Base-by-base conservation (phyloP, 2,113 vertebrate species). In the Phalacrocorax carbo region DNA sequence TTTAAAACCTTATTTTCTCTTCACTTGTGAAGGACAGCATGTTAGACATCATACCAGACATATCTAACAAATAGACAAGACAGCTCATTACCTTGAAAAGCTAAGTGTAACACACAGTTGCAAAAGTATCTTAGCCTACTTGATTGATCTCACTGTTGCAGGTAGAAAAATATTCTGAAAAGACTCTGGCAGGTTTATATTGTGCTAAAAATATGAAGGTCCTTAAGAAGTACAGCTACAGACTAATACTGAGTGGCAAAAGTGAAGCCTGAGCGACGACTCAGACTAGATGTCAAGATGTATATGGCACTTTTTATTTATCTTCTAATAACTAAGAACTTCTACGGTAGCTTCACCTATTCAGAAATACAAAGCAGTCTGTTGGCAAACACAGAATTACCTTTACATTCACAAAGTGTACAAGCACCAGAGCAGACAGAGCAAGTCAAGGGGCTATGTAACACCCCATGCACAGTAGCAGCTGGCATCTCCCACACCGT, bases 81-180 rank as follows among this genome's bases (percentile, higher is more conserved):
- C 19, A 71, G 27, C 22, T 94, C 17, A 36, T 82, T 78, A 87
- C 22, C n/a, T 62, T 75, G 25, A 87, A 69, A 84, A 75, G 42
- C 29, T 51, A 68, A 90, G 16, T 25, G 10, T 46, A 88, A 69
- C 29, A 76, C 48, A 64, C 20, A 40, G 21, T 25, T 86, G 42
- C 5, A 4, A 11, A 46, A 88, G 46, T 46, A 79, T 29, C 18
- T 88, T 29, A 71, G 26, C 44, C 42, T 76, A 49, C 5, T 32
- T 71, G n/a, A 83, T 30, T 64, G 58, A 76, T 64, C 66, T 80
- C 52, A 42, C 17, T 58, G 16, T 60, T 90, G 27, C 32, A 86
- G 58, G 46, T 13, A 80, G 29, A 10, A 94, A 90, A 94, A 76
- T 60, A 94, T 26, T 85, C 65, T 52, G 38, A 58, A 85, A 93